These are phyloP conservation scores for Oncorhynchus gorbuscha DNA, from an alignment of 2,113 vertebrate species.

Conservation along the genomic window DNA sequence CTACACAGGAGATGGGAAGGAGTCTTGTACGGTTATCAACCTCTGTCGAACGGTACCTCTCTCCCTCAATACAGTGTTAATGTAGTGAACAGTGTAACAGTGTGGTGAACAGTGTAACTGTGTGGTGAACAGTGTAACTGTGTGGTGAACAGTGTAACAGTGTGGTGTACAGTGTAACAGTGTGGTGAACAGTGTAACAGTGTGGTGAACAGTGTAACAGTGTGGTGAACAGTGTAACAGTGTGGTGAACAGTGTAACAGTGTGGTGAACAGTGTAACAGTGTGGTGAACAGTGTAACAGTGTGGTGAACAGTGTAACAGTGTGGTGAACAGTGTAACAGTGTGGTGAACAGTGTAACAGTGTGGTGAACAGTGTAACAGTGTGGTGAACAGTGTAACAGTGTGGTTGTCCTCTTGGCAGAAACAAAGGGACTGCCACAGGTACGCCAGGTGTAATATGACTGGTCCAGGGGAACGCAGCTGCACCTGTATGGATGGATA, in stretches of 20 bases:
- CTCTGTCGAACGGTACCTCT: conserved; percentile 76
- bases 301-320: no score
- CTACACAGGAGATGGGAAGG: conserved; percentile 79
- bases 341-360: no score
- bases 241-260: no score
- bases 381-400: not conserved
- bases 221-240: not conserved
- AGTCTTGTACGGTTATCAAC: conserved; percentile 75
- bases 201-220: not conserved
- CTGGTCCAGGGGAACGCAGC: conserved; percentile 64
- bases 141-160: no score
- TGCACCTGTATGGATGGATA: conserved; percentile 77
- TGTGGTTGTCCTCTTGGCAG: not conserved
- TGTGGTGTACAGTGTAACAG: not conserved
- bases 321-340: no score
- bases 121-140: no score
- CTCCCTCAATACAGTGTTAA: not conserved
- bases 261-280: no score
- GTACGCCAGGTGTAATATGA: conserved; percentile 80
- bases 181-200: not conserved
- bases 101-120: no score
- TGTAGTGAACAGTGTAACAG: no score
- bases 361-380: not conserved
- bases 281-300: no score
- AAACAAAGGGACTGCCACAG: conserved; percentile 70